phyloP scores from a whole-genome alignment of 2,797 vertebrate species.

The Lacerta viridis region DNA sequence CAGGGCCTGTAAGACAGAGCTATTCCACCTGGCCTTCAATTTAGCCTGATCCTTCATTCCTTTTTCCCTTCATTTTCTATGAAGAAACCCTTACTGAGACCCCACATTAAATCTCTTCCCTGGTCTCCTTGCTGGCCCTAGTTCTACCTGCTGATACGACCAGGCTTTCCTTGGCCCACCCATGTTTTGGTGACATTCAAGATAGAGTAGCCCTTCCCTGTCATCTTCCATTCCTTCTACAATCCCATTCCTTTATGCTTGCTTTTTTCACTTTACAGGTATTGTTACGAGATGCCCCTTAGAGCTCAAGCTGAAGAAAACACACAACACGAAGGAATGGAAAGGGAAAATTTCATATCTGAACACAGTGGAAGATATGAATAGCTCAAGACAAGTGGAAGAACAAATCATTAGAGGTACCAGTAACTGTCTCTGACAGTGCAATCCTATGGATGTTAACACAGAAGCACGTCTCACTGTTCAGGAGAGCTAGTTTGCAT shows the following conservation, averaged over 20 bases:
- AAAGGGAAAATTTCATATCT: conserved; percentile 50
- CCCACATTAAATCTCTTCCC: too few species aligned
- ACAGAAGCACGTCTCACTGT: neutral
- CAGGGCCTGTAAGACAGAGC: too few species aligned
- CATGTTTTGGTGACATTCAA: neutral
- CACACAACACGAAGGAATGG: conserved; percentile 7
- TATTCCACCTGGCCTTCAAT: too few species aligned
- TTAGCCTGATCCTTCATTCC: too few species aligned
- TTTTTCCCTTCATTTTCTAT: too few species aligned
- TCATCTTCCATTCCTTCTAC: neutral
- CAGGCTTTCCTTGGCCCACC: neutral
- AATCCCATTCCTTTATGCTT: neutral
- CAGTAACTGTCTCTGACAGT: neutral
- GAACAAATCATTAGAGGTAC: conserved; percentile 53
- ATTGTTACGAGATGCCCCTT: conserved; percentile 70
- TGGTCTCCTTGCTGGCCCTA: too few species aligned
- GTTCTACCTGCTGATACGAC: too few species aligned
- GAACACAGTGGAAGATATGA: neutral
- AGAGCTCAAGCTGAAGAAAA: conserved; percentile 62
- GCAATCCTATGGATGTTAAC: neutral
- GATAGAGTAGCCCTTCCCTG: rapidly evolving
- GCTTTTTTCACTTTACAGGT: conserved; percentile 38
- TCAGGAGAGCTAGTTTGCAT: neutral
- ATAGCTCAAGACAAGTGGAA: conserved; percentile 45
- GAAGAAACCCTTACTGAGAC: too few species aligned